Percentiles rank a stretch among this genome's conserved stretches.
Conservation (phyloP, 2,113 vertebrate species). For the Ochotona curzoniae region DNA sequence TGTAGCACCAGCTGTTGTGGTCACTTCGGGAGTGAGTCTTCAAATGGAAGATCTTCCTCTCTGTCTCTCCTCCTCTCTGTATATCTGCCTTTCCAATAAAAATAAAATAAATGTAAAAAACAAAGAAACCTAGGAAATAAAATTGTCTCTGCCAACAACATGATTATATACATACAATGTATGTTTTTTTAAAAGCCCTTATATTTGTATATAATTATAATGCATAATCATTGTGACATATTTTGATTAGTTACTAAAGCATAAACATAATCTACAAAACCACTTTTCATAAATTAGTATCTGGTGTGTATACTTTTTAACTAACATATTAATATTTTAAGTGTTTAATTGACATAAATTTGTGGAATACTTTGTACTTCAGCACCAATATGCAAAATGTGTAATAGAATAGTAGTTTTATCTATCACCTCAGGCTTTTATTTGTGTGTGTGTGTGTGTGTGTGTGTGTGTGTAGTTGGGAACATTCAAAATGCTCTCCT, state of each 20-base stretch:
- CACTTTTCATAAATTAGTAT: background rate
- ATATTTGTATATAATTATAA: background rate
- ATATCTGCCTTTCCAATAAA: no score
- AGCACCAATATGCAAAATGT: background rate
- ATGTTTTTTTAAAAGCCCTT: background rate
- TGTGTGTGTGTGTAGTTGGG: background rate
- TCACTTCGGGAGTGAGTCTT: no score
- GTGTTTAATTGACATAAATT: background rate
- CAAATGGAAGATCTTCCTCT: no score
- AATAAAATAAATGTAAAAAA: no score
- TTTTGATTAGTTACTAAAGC: slow-evolving; percentile 3
- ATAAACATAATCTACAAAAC: background rate
- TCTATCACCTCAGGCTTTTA: background rate
- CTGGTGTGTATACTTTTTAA: background rate
- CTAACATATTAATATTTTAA: background rate
- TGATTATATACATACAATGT: no score
- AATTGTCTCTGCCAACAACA: no score
- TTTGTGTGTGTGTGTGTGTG: no score
- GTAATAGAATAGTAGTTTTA: background rate
- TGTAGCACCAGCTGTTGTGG: no score
- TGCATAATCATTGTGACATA: background rate
- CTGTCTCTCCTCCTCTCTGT: no score
- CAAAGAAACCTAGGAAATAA: no score
- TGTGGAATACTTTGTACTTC: background rate
- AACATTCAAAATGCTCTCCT: background rate